Percentiles rank a stretch among this genome's conserved stretches.
Conservation (phyloP, 23 tunicate species). For the Styela plicata region DNA sequence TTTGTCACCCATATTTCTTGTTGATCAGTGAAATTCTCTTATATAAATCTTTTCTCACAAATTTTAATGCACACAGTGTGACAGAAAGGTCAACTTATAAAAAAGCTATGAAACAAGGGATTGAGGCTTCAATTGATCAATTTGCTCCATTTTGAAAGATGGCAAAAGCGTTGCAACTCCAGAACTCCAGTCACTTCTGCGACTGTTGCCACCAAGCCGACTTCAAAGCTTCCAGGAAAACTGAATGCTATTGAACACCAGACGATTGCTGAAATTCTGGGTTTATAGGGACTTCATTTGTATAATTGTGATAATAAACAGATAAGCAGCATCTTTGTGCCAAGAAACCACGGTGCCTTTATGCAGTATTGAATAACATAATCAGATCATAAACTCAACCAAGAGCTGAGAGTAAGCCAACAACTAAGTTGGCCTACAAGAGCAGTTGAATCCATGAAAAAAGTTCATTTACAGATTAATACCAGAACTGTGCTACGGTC, state of each 20-base stretch:
- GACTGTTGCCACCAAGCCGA: not conserved
- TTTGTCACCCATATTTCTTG: slow-evolving; percentile 72
- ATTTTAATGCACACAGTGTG: not conserved
- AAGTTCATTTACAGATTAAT: too few relatives aligned
- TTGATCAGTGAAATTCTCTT: not conserved
- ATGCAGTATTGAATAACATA: too few relatives aligned
- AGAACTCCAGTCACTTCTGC: not conserved
- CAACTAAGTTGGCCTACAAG: too few relatives aligned
- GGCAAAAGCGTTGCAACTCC: not conserved
- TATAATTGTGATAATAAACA: too few relatives aligned
- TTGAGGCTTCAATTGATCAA: not conserved
- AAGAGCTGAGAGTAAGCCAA: too few relatives aligned
- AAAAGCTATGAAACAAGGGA: not conserved
- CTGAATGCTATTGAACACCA: not conserved
- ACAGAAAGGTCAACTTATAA: not conserved
- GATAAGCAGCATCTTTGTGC: too few relatives aligned
- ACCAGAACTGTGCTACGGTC: too few relatives aligned
- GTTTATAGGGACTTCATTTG: not conserved
- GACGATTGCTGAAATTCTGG: not conserved
- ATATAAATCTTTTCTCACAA: not conserved
- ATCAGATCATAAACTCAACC: too few relatives aligned
- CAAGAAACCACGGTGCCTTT: too few relatives aligned
- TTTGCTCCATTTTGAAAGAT: not conserved
- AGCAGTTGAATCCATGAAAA: too few relatives aligned
- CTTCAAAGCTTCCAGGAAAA: not conserved